Base-by-base conservation (phyloP, 2,888 invertebrate genomes). In the Tiliacea aurago region DNA sequence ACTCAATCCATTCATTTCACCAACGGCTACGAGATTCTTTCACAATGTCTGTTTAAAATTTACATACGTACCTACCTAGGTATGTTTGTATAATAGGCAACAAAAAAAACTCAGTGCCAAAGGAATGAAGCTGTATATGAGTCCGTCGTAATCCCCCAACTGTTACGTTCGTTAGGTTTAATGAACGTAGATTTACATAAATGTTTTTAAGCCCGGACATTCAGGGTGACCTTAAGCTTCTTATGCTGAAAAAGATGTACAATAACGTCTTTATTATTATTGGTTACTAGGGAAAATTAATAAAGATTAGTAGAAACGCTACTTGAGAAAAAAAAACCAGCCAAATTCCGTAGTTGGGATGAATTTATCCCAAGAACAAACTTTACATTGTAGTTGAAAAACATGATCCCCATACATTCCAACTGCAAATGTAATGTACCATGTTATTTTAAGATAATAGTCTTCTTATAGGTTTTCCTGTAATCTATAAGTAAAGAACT, bases 111-210 rank as follows among this genome's bases (percentile, higher is more conserved):
- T 58, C 49, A 3, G n/a, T 37, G 71, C 68, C 84, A 84, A 83
- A 78, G 81, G 81, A 78, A 77, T 75, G 78, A 68, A 70, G 73
- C 76, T 80, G 81, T 80, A 86, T 88, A 86, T 89, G 87, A 86
- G 85, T 85, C 81, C 80, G 85, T 69, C 65, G 84, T 91, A 91
- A 91, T 89, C 91, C 89, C 71, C 43, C 84, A 78, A 81, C 84
- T 79, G 85, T 88, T 85, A 84, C 86, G 91, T 91, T 93, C 92
- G 93, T 93, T 92, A 93, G 88, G 86, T 87, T 87, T 91, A 93
- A 93, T 92, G 92, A 93, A 93, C 86, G 78, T 84, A 87, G 90
- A 92, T 93, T 92, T 92, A 89, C 92, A 91, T 92, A 91, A 91
- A 91, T 88, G 88, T 89, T 90, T 90, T 90, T 90, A 91, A 91